A percentile compares a stretch with the other conserved stretches of the same genome.
Evolutionary conservation across 1,140 invertebrate genomes (phyloP).

Genomic region (Lepidostoma basale): DNA sequence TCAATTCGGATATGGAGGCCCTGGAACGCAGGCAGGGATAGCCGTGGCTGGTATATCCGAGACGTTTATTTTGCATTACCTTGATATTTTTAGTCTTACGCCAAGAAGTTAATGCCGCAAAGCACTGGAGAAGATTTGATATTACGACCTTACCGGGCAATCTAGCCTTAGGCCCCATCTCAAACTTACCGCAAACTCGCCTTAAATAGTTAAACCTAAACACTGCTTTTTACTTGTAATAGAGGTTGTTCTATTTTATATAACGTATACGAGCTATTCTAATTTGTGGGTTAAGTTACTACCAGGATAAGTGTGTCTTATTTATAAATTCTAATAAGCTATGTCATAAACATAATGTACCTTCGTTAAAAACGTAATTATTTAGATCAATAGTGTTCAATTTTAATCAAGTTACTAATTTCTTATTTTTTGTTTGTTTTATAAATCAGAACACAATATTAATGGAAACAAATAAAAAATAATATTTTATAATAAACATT

Average conservation of each 20-base stretch:
- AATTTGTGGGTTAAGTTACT: too few relatives aligned
- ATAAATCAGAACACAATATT: too few relatives aligned
- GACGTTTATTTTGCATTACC: conserved; percentile 22
- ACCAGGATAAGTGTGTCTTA: too few relatives aligned
- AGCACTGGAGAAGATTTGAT: conserved; percentile 30
- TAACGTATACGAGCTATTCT: too few relatives aligned
- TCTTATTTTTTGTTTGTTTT: too few relatives aligned
- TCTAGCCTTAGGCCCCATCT: conserved; percentile 1
- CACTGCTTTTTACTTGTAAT: conserved; percentile 8
- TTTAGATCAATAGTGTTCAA: too few relatives aligned
- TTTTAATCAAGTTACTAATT: too few relatives aligned
- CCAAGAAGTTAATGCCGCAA: conserved; percentile 16
- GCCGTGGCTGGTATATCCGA: conserved; percentile 2
- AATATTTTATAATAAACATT: too few relatives aligned
- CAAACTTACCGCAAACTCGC: neutral
- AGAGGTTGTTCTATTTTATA: neutral
- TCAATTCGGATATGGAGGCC: conserved; percentile 9
- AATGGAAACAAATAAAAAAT: too few relatives aligned
- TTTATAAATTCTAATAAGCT: too few relatives aligned
- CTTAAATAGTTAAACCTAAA: neutral
- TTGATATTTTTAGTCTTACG: conserved; percentile 21
- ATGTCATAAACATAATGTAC: too few relatives aligned
- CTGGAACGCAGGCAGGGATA: neutral
- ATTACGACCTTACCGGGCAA: conserved; percentile 25
- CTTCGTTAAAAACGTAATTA: too few relatives aligned